Conservation (phyloP, 2,113 vertebrate species). For the Grantiella picta region DNA sequence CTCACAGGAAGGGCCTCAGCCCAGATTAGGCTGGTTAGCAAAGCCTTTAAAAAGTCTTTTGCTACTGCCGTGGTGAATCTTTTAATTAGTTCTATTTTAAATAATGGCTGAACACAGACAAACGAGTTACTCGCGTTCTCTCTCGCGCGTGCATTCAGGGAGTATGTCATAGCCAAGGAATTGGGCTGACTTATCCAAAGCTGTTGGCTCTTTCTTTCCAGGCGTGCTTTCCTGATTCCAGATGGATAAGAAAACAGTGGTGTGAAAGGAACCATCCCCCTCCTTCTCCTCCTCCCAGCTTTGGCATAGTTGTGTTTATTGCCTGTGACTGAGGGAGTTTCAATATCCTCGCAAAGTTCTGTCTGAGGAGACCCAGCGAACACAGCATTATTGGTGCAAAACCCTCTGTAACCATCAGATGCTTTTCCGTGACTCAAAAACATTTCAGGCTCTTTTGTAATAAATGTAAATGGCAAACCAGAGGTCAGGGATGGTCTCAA, state of each 20-base stretch:
- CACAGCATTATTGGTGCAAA: conserved; percentile 14
- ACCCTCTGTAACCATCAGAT: conserved; percentile 38
- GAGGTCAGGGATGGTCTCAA: conserved; percentile 60
- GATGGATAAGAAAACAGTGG: conserved; percentile 53
- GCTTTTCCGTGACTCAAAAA: conserved; percentile 27
- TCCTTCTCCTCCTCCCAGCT: conserved; percentile 28
- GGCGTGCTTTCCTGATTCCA: conserved; percentile 63
- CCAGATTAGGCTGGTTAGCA: neutral
- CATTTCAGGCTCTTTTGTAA: conserved; percentile 52
- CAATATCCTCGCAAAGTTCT: conserved; percentile 39
- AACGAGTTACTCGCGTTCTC: neutral
- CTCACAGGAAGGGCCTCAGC: neutral
- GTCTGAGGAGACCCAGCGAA: neutral
- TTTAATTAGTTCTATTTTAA: neutral
- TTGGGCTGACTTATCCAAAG: conserved; percentile 46
- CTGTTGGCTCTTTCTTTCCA: conserved; percentile 47
- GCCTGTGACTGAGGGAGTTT: conserved; percentile 55
- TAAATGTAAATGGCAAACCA: conserved; percentile 61
- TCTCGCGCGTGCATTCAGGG: neutral
- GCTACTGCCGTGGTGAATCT: neutral
- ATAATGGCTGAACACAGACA: neutral
- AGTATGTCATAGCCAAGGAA: conserved; percentile 42
- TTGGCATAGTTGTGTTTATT: conserved; percentile 62
- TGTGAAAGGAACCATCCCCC: conserved; percentile 36
- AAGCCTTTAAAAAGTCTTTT: neutral